Percentiles rank a stretch among this genome's conserved stretches.
Conservation (phyloP, 2,797 vertebrate genomes). For the Nasua narica region DNA sequence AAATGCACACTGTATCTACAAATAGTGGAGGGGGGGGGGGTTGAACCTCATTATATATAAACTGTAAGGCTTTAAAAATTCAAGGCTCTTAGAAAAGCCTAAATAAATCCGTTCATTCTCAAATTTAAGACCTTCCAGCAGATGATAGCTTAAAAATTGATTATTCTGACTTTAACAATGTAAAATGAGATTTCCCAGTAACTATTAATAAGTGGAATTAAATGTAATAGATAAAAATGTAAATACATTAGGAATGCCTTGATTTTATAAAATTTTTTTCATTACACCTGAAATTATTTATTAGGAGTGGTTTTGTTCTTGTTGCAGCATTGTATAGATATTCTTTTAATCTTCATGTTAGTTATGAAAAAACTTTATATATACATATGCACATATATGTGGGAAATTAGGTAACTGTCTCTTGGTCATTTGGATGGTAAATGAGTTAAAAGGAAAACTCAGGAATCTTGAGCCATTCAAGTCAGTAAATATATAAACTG, state of each 20-base stretch:
- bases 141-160: conserved; percentile 46
- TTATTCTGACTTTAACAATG: conserved; percentile 38
- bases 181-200: conserved; percentile 42
- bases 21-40: neutral
- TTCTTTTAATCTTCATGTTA: neutral
- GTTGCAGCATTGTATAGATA: neutral
- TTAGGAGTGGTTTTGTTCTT: neutral
- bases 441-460: conserved; percentile 6
- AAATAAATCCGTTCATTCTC: conserved; percentile 55
- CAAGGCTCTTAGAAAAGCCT: conserved; percentile 29
- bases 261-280: neutral
- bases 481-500: neutral
- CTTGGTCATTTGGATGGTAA: conserved; percentile 23
- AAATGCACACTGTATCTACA: conserved; percentile 25
- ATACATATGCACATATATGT: neutral
- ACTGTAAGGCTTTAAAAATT: conserved; percentile 54
- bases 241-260: conserved; percentile 36
- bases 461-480: neutral
- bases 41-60: conserved; percentile 48
- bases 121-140: conserved; percentile 54
- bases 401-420: neutral
- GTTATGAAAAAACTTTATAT: neutral
- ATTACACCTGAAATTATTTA: conserved; percentile 24
- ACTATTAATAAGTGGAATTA: conserved; percentile 40
- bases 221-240: conserved; percentile 43